Evolutionary conservation across 2,797 vertebrate genomes (phyloP).

Genomic region (Platyrinchus mystaceus): DNA sequence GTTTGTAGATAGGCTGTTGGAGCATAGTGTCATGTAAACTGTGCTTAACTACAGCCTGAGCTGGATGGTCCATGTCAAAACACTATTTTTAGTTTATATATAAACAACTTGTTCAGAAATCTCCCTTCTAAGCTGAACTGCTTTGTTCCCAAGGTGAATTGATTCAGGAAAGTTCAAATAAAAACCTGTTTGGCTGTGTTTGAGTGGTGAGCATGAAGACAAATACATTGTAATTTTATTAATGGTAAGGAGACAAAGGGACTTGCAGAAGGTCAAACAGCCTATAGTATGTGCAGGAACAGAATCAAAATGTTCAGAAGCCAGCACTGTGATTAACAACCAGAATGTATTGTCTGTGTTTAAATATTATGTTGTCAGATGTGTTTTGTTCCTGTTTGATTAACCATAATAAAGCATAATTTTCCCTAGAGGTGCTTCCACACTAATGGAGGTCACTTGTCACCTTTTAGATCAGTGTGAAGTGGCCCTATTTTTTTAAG

Average conservation of each 20-base stretch:
- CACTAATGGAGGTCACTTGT: neutral
- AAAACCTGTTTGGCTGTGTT: conserved; percentile 6
- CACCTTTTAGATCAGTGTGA: neutral
- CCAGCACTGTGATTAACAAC: neutral
- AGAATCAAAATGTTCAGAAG: neutral
- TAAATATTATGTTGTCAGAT: neutral
- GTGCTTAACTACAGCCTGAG: neutral
- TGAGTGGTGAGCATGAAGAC: conserved; percentile 27
- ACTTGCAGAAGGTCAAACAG: neutral
- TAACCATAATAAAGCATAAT: conserved; percentile 9
- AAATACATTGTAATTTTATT: conserved; percentile 32
- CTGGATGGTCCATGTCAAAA: neutral
- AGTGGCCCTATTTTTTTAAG: neutral
- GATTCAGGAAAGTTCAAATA: conserved; percentile 41
- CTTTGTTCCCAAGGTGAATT: conserved; percentile 42
- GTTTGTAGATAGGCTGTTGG: neutral
- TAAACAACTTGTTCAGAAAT: conserved; percentile 4
- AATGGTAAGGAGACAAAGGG: neutral
- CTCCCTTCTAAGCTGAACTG: neutral
- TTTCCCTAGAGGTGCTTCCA: conserved; percentile 9
- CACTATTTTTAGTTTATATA: neutral
- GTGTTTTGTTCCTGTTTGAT: conserved; percentile 28
- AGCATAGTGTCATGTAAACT: neutral
- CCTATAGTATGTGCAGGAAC: neutral
- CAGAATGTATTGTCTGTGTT: neutral